A percentile compares a stretch with the other conserved stretches of the same genome.
Conservation (phyloP, 1,140 invertebrate species). For the Ruditapes philippinarum region DNA sequence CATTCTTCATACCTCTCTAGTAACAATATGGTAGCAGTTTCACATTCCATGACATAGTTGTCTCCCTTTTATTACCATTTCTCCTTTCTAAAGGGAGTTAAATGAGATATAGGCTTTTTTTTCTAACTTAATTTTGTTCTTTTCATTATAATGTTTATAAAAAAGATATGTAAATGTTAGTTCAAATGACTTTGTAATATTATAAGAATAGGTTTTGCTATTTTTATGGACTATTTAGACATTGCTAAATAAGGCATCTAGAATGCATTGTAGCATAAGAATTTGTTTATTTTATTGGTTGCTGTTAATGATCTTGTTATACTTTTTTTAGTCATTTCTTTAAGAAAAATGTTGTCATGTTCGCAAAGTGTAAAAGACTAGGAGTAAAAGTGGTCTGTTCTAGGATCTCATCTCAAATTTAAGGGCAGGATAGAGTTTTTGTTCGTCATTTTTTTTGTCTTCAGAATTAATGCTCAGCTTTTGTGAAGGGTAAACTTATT, state of each 20-base stretch:
- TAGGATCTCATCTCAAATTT: background rate
- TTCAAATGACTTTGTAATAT: no score
- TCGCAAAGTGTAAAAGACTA: background rate
- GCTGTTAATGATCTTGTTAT: no score
- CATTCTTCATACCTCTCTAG: constrained; percentile 20
- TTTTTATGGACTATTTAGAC: no score
- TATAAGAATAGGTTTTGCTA: no score
- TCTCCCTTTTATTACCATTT: background rate
- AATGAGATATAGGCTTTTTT: background rate
- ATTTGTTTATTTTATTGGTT: no score
- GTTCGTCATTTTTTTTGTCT: background rate
- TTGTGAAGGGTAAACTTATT: constrained; percentile 16
- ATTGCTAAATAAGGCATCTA: no score
- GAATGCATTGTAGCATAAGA: no score
- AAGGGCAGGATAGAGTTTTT: background rate
- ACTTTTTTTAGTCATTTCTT: no score
- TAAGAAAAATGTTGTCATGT: no score
- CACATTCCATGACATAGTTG: constrained; percentile 65
- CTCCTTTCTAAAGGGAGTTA: background rate
- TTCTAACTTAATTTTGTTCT: no score
- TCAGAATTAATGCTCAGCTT: background rate
- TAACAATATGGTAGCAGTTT: constrained; percentile 43
- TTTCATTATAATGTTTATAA: no score
- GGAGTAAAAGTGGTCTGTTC: background rate
- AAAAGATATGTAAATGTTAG: no score